Conservation (phyloP, 2,888 invertebrate genomes). For the Melanotus villosus region DNA sequence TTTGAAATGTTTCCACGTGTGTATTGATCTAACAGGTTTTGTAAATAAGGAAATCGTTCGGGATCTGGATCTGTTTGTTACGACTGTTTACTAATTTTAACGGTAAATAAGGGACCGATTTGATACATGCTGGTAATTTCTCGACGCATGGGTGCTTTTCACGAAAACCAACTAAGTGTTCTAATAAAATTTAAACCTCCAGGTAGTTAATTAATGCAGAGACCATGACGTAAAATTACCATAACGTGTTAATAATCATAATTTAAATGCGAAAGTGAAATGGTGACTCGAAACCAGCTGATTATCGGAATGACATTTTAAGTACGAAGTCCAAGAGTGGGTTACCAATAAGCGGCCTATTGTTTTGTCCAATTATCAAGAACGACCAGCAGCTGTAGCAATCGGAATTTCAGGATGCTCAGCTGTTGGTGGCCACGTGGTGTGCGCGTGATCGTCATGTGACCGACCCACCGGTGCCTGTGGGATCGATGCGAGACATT, state of each 20-base stretch:
- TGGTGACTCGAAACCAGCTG: not conserved
- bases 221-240: not conserved
- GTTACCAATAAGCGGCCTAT: not conserved
- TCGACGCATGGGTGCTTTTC: not conserved
- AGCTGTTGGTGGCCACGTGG: slow-evolving; percentile 56
- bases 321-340: not conserved
- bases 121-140: too few relatives aligned
- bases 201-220: too few relatives aligned
- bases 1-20: too few relatives aligned
- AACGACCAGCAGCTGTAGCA: slow-evolving; percentile 32
- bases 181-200: not conserved
- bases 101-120: too few relatives aligned
- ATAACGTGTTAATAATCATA: not conserved
- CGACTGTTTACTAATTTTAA: too few relatives aligned
- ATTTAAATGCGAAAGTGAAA: slow-evolving; percentile 12
- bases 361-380: slow-evolving; percentile 1
- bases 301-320: slow-evolving; percentile 1
- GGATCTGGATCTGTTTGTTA: too few relatives aligned
- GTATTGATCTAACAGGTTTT: too few relatives aligned
- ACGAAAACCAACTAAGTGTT: not conserved
- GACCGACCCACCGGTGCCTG: slow-evolving; percentile 56
- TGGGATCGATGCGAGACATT: slow-evolving; percentile 60
- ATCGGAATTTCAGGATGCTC: slow-evolving; percentile 43
- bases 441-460: slow-evolving; percentile 64
- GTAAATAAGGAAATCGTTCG: too few relatives aligned